Evolutionary conservation across 2,113 vertebrate species (phyloP), one percentile per base, ranked within the genome.

Genomic region (Trichechus manatus): DNA sequence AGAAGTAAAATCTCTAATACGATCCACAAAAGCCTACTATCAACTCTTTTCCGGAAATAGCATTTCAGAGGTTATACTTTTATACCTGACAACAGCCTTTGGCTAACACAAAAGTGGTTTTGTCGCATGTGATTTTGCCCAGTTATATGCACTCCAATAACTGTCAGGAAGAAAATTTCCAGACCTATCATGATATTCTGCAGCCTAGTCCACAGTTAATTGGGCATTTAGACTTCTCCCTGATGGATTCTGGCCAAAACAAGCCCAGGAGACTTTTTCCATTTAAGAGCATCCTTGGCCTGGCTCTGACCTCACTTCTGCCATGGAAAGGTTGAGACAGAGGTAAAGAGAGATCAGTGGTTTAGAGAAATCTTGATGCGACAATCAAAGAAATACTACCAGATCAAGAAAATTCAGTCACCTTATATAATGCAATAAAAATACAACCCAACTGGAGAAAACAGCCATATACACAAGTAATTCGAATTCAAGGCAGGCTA

Each of bases 251-350:
- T 64, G 79, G 68, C 75, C 86, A 83, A 87, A 68, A 81, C 1
- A 87, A 83, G 63, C 25, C 86, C 61, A 93, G 29, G 42, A 63
- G 39, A 87, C 25, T 59, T 27, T 64, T 87, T 68, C 80, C 42
- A 83, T 29, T 92, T 81, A 77, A 31, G 4, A 92, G 66, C 44
- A 56, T 11, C 50, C 42, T 9, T 89, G 23, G 25, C 59, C n/a
- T 93, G n/a, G n/a, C 29, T 96, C 89, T 92, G 66, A 77, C 39
- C 64, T 86, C n/a, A 97, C 13, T 89, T 96, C 66, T 95, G 29
- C 42, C 23, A 56, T 6, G 64, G 23, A 53, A 96, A 91, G 50
- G 42, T 27, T 95, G 39, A 96, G 39, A 68, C 2, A 63, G 11
- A 93, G 50, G 6, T 79, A 94, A 84, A 95, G 70, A 74, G 10